Evolutionary conservation across 2,113 vertebrate species (phyloP).

Genomic region (Cepphus grylle): DNA sequence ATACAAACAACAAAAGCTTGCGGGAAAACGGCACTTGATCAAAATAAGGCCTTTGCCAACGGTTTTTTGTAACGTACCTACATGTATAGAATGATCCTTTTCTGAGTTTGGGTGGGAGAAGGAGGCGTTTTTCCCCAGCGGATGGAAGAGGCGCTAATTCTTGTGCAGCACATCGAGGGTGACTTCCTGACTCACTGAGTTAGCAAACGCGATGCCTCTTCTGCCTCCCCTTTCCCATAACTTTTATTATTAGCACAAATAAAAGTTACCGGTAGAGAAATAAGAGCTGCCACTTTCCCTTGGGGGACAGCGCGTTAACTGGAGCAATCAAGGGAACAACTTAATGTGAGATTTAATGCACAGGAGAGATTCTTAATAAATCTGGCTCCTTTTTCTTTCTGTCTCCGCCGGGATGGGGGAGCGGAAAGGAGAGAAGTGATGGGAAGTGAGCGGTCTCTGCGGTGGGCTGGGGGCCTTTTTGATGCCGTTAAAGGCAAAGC

Average conservation of each 20-base stretch:
- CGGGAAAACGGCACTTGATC: neutral
- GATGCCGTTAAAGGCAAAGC: neutral
- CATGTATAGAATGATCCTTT: rapidly evolving
- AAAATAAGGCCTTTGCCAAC: neutral
- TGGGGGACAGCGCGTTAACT: neutral
- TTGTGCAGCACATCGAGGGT: neutral
- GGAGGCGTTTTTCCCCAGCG: neutral
- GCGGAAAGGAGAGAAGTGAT: neutral
- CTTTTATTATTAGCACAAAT: constrained; percentile 45
- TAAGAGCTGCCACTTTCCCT: constrained; percentile 38
- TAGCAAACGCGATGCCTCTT: neutral
- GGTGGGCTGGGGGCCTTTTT: neutral
- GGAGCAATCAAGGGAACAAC: neutral
- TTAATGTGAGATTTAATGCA: neutral
- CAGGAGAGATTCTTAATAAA: neutral
- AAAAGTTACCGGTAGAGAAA: constrained; percentile 41
- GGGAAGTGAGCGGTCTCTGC: neutral
- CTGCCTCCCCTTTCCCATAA: neutral
- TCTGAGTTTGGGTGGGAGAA: neutral
- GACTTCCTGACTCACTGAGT: neutral
- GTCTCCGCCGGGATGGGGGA: neutral
- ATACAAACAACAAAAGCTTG: neutral
- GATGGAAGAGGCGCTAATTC: neutral
- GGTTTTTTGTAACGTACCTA: neutral
- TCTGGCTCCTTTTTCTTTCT: neutral